These are phyloP conservation scores for Verasper variegatus DNA, from an alignment of 2,113 vertebrate species.

Conservation along the genomic window DNA sequence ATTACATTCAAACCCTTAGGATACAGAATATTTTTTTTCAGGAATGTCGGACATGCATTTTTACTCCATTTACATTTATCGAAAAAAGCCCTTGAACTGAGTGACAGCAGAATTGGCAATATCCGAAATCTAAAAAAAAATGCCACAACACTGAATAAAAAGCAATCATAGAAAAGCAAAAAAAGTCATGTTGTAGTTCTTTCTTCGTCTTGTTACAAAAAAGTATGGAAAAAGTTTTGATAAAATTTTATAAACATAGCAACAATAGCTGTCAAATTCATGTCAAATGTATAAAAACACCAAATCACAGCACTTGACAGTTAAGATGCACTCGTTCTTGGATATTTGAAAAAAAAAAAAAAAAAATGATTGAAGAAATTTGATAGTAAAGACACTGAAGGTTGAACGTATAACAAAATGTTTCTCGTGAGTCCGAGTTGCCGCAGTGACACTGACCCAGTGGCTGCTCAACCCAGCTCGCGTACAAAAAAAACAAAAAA, in stretches of 20 bases:
- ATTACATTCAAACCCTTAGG: slow-evolving; percentile 81
- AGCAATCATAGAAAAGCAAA: slow-evolving; percentile 65
- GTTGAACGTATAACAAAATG: slow-evolving; percentile 61
- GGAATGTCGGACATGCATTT: slow-evolving; percentile 81
- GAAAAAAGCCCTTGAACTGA: slow-evolving; percentile 80
- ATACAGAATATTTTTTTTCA: slow-evolving; percentile 72
- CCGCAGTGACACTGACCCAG: slow-evolving; percentile 35
- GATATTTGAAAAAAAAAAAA: slow-evolving; percentile 44
- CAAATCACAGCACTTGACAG: slow-evolving; percentile 81
- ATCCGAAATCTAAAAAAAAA: slow-evolving; percentile 59
- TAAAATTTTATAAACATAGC: slow-evolving; percentile 63
- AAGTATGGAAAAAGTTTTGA: slow-evolving; percentile 49
- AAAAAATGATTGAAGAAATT: slow-evolving; percentile 41
- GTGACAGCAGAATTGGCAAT: slow-evolving; percentile 72
- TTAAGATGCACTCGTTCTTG: slow-evolving; percentile 66
- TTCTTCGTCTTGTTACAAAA: slow-evolving; percentile 71
- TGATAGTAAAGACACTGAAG: slow-evolving; percentile 80
- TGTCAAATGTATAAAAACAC: slow-evolving; percentile 75
- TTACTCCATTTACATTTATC: slow-evolving; percentile 76
- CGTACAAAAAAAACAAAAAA: slow-evolving; percentile 42
- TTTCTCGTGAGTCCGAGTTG: slow-evolving; percentile 52
- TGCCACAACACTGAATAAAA: slow-evolving; percentile 61
- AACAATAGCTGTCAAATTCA: slow-evolving; percentile 69
- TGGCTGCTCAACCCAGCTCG: slow-evolving; percentile 46
- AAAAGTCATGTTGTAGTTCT: slow-evolving; percentile 38